A percentile compares a stretch with the other conserved stretches of the same genome.
phyloP scores from a whole-genome alignment of 2,888 invertebrate species.

The Malthinus flaveolus region DNA sequence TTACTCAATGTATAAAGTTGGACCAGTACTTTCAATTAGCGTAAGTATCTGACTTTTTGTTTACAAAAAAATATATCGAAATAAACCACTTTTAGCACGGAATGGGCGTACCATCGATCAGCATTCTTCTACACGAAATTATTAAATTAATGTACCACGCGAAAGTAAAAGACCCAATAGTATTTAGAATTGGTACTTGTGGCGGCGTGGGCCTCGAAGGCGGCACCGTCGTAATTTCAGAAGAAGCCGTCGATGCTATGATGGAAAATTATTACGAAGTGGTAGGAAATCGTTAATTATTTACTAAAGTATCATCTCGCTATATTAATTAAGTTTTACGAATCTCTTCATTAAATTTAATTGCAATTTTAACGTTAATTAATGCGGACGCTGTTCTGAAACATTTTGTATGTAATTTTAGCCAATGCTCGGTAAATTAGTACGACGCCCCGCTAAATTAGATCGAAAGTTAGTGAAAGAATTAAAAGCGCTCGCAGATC shows the following conservation, averaged over 20 bases:
- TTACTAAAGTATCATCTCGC: neutral
- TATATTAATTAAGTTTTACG: neutral
- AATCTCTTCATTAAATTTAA: too few species aligned
- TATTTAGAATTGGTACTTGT: slow-evolving; percentile 92
- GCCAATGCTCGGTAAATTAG: slow-evolving; percentile 83
- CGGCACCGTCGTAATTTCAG: slow-evolving; percentile 92
- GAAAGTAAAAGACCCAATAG: slow-evolving; percentile 81
- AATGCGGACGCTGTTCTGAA: neutral
- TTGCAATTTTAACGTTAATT: neutral
- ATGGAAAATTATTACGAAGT: slow-evolving; percentile 80
- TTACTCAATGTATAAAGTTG: slow-evolving; percentile 95
- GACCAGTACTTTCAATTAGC: slow-evolving; percentile 82
- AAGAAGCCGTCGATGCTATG: slow-evolving; percentile 88
- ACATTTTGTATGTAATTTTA: slow-evolving; percentile 50
- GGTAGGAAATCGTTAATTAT: slow-evolving; percentile 59
- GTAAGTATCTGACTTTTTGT: slow-evolving; percentile 60
- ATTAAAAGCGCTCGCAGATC: slow-evolving; percentile 72
- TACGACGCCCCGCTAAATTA: slow-evolving; percentile 80
- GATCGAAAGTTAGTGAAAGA: slow-evolving; percentile 82
- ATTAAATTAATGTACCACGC: slow-evolving; percentile 97
- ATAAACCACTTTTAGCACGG: slow-evolving; percentile 77
- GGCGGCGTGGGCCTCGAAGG: slow-evolving; percentile 92
- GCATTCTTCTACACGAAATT: slow-evolving; percentile 92
- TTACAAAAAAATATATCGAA: neutral
- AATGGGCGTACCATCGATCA: slow-evolving; percentile 96